Percentiles rank a stretch among this genome's conserved stretches.
Conservation (phyloP, 2,113 vertebrate species). For the Vulpes ferrilata region DNA sequence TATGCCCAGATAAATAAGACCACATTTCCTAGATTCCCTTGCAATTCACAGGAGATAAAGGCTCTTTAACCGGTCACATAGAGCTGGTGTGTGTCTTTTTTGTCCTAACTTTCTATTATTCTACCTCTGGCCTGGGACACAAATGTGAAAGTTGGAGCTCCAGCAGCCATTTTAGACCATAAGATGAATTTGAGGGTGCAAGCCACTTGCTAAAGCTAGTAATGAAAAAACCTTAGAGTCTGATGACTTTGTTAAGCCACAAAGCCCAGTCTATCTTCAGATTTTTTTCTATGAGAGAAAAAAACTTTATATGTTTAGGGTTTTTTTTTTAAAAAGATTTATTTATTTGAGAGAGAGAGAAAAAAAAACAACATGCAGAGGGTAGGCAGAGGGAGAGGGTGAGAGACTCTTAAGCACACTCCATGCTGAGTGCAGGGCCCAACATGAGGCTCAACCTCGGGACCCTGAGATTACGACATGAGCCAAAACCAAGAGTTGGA, state of each 20-base stretch:
- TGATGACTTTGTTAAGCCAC: constrained; percentile 22
- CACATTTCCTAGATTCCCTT: not conserved
- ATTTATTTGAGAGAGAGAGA: not conserved
- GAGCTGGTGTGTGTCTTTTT: not conserved
- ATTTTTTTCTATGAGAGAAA: not conserved
- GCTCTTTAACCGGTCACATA: not conserved
- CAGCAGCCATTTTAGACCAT: not conserved
- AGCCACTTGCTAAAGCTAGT: not conserved
- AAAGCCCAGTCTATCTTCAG: not conserved
- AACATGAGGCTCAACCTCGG: not conserved
- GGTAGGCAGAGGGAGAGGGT: not conserved
- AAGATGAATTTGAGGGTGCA: not conserved
- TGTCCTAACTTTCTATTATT: not conserved
- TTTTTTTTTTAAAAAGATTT: not conserved
- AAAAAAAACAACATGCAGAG: not conserved
- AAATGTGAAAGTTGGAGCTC: not conserved
- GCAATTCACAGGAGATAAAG: not conserved
- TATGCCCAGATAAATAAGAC: not conserved
- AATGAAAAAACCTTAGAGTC: constrained; percentile 36
- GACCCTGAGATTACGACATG: not conserved
- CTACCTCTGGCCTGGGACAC: not conserved
- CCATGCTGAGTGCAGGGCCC: not conserved
- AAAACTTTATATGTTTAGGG: not conserved
- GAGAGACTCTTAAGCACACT: not conserved
- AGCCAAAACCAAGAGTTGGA: not conserved